Percentiles rank a stretch among this genome's conserved stretches.
Evolutionary conservation across 1,140 invertebrate species (phyloP).

Genomic region (Ceratoteleas bidentatus): DNA sequence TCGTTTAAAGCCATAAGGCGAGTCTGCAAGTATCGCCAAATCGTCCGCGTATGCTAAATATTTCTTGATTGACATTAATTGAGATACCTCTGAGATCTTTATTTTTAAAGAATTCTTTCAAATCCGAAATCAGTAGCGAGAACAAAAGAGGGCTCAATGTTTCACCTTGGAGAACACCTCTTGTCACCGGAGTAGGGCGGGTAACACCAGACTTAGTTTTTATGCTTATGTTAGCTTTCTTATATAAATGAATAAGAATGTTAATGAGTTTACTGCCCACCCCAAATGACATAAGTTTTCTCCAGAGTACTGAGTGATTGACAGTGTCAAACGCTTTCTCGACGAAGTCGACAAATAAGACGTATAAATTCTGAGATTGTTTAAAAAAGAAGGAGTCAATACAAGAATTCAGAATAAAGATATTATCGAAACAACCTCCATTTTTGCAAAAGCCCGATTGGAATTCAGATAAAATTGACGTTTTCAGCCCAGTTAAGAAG

Average conservation of each 20-base stretch:
- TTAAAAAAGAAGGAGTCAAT: not conserved
- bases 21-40: too few relatives aligned
- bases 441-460: not conserved
- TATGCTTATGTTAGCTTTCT: not conserved
- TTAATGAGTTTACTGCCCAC: not conserved
- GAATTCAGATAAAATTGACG: not conserved
- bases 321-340: not conserved
- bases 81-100: too few relatives aligned
- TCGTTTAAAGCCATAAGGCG: too few relatives aligned
- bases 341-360: not conserved
- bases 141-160: not conserved
- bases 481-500: not conserved
- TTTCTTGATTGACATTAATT: too few relatives aligned
- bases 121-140: not conserved
- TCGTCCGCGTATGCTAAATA: too few relatives aligned
- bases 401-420: constrained; percentile 1
- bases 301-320: not conserved
- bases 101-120: not conserved
- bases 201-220: not conserved
- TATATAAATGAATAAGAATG: not conserved
- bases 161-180: not conserved
- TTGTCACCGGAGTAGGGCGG: not conserved
- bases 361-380: not conserved
- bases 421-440: constrained; percentile 2
- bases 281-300: not conserved